Conservation (phyloP, 2,888 invertebrate species). For the Stenotaenia linearis region DNA sequence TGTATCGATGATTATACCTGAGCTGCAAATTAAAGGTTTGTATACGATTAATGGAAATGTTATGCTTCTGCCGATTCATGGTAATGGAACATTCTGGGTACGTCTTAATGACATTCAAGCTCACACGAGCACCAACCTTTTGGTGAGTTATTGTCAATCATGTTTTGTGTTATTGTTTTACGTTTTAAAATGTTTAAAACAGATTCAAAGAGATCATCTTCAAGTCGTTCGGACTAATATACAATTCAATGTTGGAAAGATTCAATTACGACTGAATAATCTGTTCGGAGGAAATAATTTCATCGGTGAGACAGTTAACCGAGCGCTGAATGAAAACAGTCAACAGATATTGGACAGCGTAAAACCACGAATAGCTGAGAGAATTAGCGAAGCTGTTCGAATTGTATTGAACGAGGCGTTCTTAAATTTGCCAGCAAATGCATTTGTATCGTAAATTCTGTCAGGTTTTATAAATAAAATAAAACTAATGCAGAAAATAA, state of each 20-base stretch:
- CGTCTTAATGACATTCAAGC: slow-evolving; percentile 30
- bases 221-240: slow-evolving; percentile 12
- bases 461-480: no score
- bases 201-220: slow-evolving; percentile 27
- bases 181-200: not conserved
- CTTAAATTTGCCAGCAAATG: slow-evolving; percentile 29
- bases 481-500: no score
- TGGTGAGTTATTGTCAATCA: not conserved
- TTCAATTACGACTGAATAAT: slow-evolving; percentile 29
- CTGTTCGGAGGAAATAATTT: slow-evolving; percentile 28
- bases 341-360: slow-evolving; percentile 30
- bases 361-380: slow-evolving; percentile 31
- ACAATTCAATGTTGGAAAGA: slow-evolving; percentile 28
- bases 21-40: slow-evolving; percentile 19
- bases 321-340: slow-evolving; percentile 29
- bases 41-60: slow-evolving; percentile 30
- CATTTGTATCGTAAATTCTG: slow-evolving; percentile 26
- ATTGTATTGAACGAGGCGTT: slow-evolving; percentile 31
- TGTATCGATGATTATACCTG: slow-evolving; percentile 20
- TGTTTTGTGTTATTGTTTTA: not conserved
- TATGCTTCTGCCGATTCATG: slow-evolving; percentile 22
- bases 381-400: slow-evolving; percentile 31
- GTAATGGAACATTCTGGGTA: slow-evolving; percentile 32
- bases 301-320: slow-evolving; percentile 28
- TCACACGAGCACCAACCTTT: not conserved